Evolutionary conservation across 2,888 invertebrate species (phyloP).

Genomic region (Ornithoptera alexandrae): DNA sequence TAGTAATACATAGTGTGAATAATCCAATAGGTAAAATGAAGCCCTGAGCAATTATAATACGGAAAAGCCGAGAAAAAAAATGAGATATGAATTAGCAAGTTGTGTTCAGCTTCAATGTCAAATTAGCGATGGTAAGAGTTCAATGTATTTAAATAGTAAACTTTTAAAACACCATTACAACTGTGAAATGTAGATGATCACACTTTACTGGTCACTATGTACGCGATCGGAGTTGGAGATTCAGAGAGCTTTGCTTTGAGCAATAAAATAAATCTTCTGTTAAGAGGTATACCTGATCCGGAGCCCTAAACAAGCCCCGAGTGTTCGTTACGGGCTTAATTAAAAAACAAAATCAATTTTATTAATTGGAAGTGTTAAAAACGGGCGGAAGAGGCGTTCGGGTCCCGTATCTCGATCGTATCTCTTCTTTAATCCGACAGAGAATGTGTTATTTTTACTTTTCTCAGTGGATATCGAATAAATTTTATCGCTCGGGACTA

Average conservation of each 20-base stretch:
- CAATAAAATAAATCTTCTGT: constrained; percentile 77
- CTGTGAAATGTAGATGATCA: constrained; percentile 59
- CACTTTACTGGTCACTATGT: constrained; percentile 48
- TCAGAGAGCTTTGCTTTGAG: constrained; percentile 66
- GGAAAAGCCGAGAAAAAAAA: too few species aligned
- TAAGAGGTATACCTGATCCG: constrained; percentile 73
- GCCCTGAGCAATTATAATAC: too few species aligned
- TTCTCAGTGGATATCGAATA: constrained; percentile 77
- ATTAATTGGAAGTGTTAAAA: constrained; percentile 81
- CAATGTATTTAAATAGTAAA: not conserved
- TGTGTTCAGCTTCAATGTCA: not conserved
- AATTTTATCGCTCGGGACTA: constrained; percentile 79
- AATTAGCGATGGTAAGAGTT: not conserved
- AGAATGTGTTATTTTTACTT: constrained; percentile 80
- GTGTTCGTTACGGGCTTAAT: constrained; percentile 75
- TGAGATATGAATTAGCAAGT: not conserved
- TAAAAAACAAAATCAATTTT: constrained; percentile 81
- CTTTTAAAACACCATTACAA: not conserved
- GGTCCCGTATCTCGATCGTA: constrained; percentile 71
- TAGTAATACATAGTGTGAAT: too few species aligned
- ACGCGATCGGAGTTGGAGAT: constrained; percentile 52
- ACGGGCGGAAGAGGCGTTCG: constrained; percentile 76
- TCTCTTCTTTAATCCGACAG: constrained; percentile 79
- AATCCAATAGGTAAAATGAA: too few species aligned
- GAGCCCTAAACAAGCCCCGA: constrained; percentile 65